Conservation (phyloP, 2,113 vertebrate genomes). For the Sorex fumeus region DNA sequence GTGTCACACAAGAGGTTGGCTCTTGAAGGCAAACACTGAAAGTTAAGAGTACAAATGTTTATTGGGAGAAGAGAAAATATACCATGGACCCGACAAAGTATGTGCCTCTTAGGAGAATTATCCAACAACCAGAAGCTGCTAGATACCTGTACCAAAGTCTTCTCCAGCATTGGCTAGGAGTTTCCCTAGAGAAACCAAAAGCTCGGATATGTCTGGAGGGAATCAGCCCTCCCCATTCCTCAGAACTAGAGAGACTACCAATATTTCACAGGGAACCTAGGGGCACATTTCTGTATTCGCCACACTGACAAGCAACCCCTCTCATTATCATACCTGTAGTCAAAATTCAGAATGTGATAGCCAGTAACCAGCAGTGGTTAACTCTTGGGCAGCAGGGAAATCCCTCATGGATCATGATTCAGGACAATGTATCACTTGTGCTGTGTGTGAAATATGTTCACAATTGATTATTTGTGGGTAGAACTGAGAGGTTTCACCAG, state of each 20-base stretch:
- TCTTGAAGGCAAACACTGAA: not conserved
- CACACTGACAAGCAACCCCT: fast-evolving
- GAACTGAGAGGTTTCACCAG: too few relatives aligned
- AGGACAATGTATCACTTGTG: not conserved
- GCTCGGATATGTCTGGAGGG: not conserved
- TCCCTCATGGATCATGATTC: not conserved
- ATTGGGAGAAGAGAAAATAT: not conserved
- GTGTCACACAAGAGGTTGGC: too few relatives aligned
- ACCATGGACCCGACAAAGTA: not conserved
- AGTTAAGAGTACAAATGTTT: fast-evolving
- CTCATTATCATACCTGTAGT: not conserved
- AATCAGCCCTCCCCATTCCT: not conserved
- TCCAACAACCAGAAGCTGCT: fast-evolving
- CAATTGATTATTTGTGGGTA: not conserved
- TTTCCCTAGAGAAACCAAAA: not conserved
- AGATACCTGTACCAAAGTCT: fast-evolving
- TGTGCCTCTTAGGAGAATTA: not conserved
- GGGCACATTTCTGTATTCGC: fast-evolving
- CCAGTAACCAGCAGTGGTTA: too few relatives aligned
- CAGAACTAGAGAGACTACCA: not conserved
- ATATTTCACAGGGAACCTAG: not conserved
- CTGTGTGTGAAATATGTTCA: not conserved
- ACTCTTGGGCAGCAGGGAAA: not conserved
- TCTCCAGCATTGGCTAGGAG: not conserved
- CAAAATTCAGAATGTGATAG: not conserved